Evolutionary conservation across 1,140 invertebrate genomes (phyloP).

Genomic region (Battus philenor): DNA sequence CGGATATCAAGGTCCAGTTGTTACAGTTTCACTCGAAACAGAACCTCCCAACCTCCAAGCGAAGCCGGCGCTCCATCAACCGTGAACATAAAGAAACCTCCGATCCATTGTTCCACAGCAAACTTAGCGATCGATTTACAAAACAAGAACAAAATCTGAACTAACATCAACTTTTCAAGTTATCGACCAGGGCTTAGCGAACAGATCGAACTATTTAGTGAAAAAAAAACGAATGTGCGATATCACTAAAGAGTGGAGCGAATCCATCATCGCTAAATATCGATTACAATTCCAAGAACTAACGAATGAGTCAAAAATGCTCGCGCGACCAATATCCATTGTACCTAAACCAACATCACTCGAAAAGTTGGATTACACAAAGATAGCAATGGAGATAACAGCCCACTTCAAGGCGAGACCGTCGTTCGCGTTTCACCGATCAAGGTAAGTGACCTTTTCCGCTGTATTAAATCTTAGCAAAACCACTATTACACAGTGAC

Average conservation of each 20-base stretch:
- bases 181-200: not conserved
- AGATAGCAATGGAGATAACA: constrained; percentile 11
- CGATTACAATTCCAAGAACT: constrained; percentile 3
- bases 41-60: constrained; percentile 33
- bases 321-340: not conserved
- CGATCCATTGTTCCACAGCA: constrained; percentile 3
- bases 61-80: constrained; percentile 36
- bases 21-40: constrained; percentile 61
- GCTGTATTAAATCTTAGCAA: constrained; percentile 62
- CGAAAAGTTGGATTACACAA: constrained; percentile 11
- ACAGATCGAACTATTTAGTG: not conserved
- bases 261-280: not conserved
- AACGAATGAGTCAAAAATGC: constrained; percentile 7
- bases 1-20: constrained; percentile 71
- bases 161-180: not conserved
- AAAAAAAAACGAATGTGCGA: not conserved
- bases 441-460: constrained; percentile 70
- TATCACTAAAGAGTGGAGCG: too few relatives aligned
- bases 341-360: constrained; percentile 11
- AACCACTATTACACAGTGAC: constrained; percentile 56
- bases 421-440: constrained; percentile 22
- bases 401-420: constrained; percentile 2
- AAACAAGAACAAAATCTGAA: not conserved
- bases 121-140: constrained; percentile 11
- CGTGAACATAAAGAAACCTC: constrained; percentile 40